Evolutionary conservation across 2,888 invertebrate species (phyloP).

Genomic region (Phyllotreta cruciferae): DNA sequence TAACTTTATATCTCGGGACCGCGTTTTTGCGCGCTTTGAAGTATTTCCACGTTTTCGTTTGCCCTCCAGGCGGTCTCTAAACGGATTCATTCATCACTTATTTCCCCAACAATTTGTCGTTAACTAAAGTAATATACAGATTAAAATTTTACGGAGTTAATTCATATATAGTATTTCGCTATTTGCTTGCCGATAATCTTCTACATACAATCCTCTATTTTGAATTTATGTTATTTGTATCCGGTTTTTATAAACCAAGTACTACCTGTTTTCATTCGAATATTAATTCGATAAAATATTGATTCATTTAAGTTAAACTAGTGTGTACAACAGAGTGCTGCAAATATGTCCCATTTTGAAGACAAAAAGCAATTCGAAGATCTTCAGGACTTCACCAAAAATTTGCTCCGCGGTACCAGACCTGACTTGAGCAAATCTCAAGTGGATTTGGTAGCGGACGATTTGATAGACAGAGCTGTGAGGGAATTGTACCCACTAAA

Average conservation of each 20-base stretch:
- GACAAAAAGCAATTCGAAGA: background rate
- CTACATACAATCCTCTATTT: too few relatives aligned
- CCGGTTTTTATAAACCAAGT: too few relatives aligned
- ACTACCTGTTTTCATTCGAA: background rate
- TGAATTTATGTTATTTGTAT: too few relatives aligned
- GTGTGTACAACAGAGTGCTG: background rate
- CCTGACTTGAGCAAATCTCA: slow-evolving; percentile 1
- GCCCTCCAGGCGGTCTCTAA: background rate
- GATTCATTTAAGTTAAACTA: background rate
- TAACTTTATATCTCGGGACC: background rate
- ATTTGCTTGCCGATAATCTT: too few relatives aligned
- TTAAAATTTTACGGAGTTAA: too few relatives aligned
- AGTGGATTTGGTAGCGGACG: slow-evolving; percentile 1
- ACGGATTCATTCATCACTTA: background rate
- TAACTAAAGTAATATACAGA: too few relatives aligned
- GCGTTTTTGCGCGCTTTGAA: slow-evolving; percentile 4
- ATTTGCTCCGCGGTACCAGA: background rate
- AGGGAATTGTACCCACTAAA: background rate
- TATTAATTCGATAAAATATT: background rate
- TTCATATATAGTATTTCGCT: too few relatives aligned
- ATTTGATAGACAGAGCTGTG: slow-evolving; percentile 1
- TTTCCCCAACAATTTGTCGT: too few relatives aligned
- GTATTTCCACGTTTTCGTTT: slow-evolving; percentile 4
- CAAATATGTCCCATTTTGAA: background rate
- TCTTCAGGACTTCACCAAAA: slow-evolving; percentile 1